phyloP scores from a whole-genome alignment of 2,797 vertebrate species.

The Syndactyla subalaris region DNA sequence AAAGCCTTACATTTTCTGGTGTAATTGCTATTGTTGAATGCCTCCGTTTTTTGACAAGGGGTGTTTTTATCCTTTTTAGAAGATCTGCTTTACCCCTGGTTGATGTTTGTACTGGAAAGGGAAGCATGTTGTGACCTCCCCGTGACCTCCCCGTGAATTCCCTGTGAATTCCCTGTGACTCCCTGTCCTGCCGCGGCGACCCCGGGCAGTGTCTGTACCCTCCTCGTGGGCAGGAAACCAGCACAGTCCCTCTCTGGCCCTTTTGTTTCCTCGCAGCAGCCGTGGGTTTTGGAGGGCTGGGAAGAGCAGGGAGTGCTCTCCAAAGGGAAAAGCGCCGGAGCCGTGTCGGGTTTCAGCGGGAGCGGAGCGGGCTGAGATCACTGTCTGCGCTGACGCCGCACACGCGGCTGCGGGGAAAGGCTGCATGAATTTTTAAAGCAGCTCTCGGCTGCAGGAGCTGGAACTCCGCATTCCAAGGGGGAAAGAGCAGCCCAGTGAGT shows the following conservation, averaged over 20 bases:
- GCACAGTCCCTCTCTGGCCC: conserved; percentile 19
- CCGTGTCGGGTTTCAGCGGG: conserved; percentile 73
- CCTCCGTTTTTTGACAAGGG: conserved; percentile 71
- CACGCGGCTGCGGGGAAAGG: conserved; percentile 30
- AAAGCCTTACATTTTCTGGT: conserved; percentile 65
- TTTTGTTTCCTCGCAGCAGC: conserved; percentile 14
- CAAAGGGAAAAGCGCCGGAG: not conserved
- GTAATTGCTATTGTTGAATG: conserved; percentile 52
- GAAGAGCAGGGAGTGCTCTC: conserved; percentile 34
- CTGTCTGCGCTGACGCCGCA: conserved; percentile 24
- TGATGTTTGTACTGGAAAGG: conserved; percentile 62
- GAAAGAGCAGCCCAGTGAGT: not conserved
- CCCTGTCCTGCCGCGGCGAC: not conserved
- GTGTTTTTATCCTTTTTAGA: conserved; percentile 74
- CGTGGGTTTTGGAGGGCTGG: conserved; percentile 61
- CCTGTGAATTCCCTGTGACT: not conserved
- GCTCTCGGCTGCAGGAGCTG: not conserved
- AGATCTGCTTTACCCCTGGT: conserved; percentile 52
- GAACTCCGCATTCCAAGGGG: not conserved
- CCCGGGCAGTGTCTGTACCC: not conserved
- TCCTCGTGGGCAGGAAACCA: conserved; percentile 39
- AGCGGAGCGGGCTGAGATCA: conserved; percentile 68
- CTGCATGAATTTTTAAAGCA: conserved; percentile 57
- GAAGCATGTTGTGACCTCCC: conserved; percentile 33
- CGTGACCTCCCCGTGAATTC: not conserved